Evolutionary conservation across 2,888 invertebrate species (phyloP), one percentile per base, ranked within the genome.

Genomic region (Arctia plantaginis): DNA sequence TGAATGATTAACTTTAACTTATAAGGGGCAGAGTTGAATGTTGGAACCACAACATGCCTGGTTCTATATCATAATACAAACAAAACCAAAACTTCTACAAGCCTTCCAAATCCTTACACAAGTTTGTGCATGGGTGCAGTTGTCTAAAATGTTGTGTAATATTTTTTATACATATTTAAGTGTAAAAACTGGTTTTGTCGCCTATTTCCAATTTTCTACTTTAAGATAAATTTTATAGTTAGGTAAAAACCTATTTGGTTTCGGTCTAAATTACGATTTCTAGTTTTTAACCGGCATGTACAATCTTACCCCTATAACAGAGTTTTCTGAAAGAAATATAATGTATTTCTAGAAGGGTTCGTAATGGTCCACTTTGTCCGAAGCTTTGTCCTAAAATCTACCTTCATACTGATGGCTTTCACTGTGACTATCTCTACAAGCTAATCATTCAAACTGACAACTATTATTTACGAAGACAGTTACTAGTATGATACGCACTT

Each of bases 381-480:
- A 51, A 20, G 7, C 23, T 8, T 51, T 8, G 51, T 51, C 1
- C 23, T 51, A 20, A 23, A 23, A 51, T 78, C 82, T 74, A 66
- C 64, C 75, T n/a, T 68, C 72, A 68, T 71, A 78, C 71, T 71
- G 71, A 78, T 78, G 39, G 72, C 75, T 75, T 20, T 30, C 20
- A 20, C 67, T 69, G 69, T 71, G 77, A 75, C 75, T 76, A 72
- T 55, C 27, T 73, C 75, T 68, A 75, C 80, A 71, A 79, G 72
- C 74, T 76, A 76, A 80, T 80, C 80, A 76, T 73, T 85, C 74
- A 80, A 72, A 77, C 69, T 74, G 75, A 77, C 79, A 74, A 55
- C 70, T 39, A 35, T 72, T 79, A 77, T 83, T 41, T 12, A 55
- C 13, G 55, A 55, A 27, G 55, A 55, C 55, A 55, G 55, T 55